phyloP scores from a whole-genome alignment of 1,140 invertebrate species.

The Marisa cornuarietis region DNA sequence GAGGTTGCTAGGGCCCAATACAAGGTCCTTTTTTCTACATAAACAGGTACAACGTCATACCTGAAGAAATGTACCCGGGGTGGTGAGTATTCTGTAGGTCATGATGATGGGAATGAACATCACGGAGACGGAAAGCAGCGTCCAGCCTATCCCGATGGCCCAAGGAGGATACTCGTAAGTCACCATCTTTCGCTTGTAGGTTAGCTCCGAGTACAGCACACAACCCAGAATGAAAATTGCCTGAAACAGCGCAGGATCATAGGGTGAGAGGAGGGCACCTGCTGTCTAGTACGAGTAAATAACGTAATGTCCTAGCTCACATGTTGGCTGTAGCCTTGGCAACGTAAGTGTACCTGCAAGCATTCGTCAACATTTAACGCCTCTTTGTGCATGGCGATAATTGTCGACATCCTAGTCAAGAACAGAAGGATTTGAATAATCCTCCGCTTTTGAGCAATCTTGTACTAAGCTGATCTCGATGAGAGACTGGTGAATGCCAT shows the following conservation, averaged over 20 bases:
- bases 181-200: slow-evolving; percentile 64
- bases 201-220: slow-evolving; percentile 70
- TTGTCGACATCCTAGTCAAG: too few relatives aligned
- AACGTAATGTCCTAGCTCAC: too few relatives aligned
- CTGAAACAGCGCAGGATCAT: slow-evolving; percentile 57
- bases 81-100: slow-evolving; percentile 38
- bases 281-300: neutral
- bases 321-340: too few relatives aligned
- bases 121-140: slow-evolving; percentile 46
- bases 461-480: too few relatives aligned
- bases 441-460: too few relatives aligned
- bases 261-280: neutral
- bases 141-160: slow-evolving; percentile 58
- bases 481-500: too few relatives aligned
- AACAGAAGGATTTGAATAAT: too few relatives aligned
- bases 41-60: slow-evolving; percentile 27
- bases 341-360: too few relatives aligned
- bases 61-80: slow-evolving; percentile 47
- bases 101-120: slow-evolving; percentile 54
- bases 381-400: too few relatives aligned
- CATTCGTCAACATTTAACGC: too few relatives aligned
- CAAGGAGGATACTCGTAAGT: slow-evolving; percentile 54
- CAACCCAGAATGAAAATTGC: slow-evolving; percentile 73
- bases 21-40: too few relatives aligned
- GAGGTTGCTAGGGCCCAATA: too few relatives aligned